phyloP scores from a whole-genome alignment of 2,888 invertebrate species.

The Heliconius erato region DNA sequence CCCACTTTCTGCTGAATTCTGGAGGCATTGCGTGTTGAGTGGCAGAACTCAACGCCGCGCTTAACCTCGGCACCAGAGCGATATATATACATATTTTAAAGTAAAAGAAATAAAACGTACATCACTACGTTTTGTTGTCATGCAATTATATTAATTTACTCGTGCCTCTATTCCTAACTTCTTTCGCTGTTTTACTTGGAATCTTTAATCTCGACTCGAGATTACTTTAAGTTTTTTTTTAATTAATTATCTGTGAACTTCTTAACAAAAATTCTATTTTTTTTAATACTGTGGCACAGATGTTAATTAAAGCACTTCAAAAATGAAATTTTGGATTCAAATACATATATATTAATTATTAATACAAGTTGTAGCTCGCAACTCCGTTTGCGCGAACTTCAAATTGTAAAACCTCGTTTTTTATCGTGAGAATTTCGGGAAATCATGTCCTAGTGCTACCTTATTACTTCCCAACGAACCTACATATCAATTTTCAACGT shows the following conservation, averaged over 20 bases:
- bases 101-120: background rate
- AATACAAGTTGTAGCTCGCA: background rate
- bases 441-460: too few relatives aligned
- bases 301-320: background rate
- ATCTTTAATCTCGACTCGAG: conserved; percentile 1
- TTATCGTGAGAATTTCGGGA: too few relatives aligned
- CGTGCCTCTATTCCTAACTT: conserved; percentile 36
- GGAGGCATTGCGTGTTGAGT: too few relatives aligned
- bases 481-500: too few relatives aligned
- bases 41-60: too few relatives aligned
- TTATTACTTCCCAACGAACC: too few relatives aligned
- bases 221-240: conserved; percentile 11
- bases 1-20: too few relatives aligned
- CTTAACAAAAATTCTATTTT: background rate
- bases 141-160: conserved; percentile 39
- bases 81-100: background rate
- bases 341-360: background rate
- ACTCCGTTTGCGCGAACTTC: too few relatives aligned
- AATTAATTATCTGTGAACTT: background rate
- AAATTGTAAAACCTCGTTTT: too few relatives aligned
- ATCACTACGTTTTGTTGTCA: conserved; percentile 40
- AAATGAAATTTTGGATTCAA: background rate
- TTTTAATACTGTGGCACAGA: background rate
- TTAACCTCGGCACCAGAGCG: too few relatives aligned
- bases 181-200: conserved; percentile 28